A percentile compares a stretch with the other conserved stretches of the same genome.
These are phyloP conservation scores for Stegastes partitus DNA, from an alignment of 2,113 vertebrate species.

Conservation along the genomic window DNA sequence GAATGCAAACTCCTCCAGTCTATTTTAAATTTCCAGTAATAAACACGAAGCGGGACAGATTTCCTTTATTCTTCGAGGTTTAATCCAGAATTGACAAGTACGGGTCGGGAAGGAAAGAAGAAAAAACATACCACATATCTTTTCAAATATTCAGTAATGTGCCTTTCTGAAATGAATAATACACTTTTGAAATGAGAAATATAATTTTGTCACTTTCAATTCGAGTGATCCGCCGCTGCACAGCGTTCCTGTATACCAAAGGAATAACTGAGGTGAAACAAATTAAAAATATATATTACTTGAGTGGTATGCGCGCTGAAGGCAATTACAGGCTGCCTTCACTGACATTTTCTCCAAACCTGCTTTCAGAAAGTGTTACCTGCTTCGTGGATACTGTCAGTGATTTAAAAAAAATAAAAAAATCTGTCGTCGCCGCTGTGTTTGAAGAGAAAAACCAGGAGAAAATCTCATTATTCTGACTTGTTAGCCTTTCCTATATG, in stretches of 20 bases:
- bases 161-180: slow-evolving; percentile 15
- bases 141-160: slow-evolving; percentile 24
- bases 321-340: slow-evolving; percentile 18
- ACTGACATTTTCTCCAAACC: background rate
- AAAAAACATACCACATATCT: background rate
- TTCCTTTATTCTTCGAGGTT: slow-evolving; percentile 7
- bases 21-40: slow-evolving; percentile 20
- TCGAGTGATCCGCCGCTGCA: background rate
- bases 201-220: slow-evolving; percentile 16
- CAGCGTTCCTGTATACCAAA: slow-evolving; percentile 3
- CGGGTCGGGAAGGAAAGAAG: background rate
- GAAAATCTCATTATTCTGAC: too few species aligned
- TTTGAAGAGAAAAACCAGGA: background rate
- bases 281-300: slow-evolving; percentile 47
- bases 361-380: background rate
- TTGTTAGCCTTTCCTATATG: too few species aligned
- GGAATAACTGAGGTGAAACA: slow-evolving; percentile 45
- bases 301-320: slow-evolving; percentile 23
- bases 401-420: slow-evolving; percentile 23
- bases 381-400: background rate
- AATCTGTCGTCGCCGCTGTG: too few species aligned
- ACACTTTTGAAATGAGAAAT: slow-evolving; percentile 21
- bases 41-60: slow-evolving; percentile 16
- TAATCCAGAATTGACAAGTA: slow-evolving; percentile 16
- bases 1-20: background rate